phyloP scores from a whole-genome alignment of 2,113 vertebrate genomes.

The human region GRCh38 chr2:179311501-179312000 shows the following conservation, averaged over 20 bases:
- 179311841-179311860: neutral
- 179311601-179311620: neutral
- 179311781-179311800: slow-evolving; percentile 19
- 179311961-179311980: neutral
- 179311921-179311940: neutral
- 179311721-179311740: neutral
- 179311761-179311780: slow-evolving; percentile 7
- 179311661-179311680: slow-evolving; percentile 43
- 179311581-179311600: neutral
- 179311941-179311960: slow-evolving; percentile 27
- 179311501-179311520: slow-evolving; percentile 26
- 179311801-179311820: neutral
- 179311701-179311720: slow-evolving; percentile 35
- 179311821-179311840: neutral
- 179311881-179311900: neutral
- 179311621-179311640: neutral
- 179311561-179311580: slow-evolving; percentile 42
- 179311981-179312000: neutral
- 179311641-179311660: neutral
- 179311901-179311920: neutral
- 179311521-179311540: slow-evolving; percentile 41
- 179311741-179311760: neutral
- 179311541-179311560: slow-evolving; percentile 19
- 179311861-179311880: neutral
- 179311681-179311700: slow-evolving; percentile 23